These are phyloP conservation scores for Smittia aterrima DNA, from an alignment of 2,888 invertebrate species.

Conservation along the genomic window DNA sequence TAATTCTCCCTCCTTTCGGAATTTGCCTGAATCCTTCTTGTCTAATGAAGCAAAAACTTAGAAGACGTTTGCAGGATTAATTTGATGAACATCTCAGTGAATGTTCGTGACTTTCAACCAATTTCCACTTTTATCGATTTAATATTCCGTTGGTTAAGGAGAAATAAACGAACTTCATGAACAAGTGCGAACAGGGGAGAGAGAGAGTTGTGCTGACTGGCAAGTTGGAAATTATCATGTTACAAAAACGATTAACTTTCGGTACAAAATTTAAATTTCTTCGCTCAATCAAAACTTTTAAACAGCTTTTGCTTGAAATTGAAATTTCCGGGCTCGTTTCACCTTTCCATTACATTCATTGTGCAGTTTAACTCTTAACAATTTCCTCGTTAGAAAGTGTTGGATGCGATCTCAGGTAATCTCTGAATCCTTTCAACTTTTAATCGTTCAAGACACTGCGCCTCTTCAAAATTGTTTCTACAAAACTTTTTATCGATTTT, in stretches of 20 bases:
- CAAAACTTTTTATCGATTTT: neutral
- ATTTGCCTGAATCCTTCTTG: neutral
- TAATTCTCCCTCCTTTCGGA: slow-evolving; percentile 33
- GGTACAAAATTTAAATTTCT: neutral
- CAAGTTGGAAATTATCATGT: slow-evolving; percentile 41
- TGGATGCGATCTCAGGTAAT: too few species aligned
- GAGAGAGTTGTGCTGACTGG: slow-evolving; percentile 26
- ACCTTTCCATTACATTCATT: too few species aligned
- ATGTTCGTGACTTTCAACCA: slow-evolving; percentile 25
- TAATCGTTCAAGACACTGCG: neutral
- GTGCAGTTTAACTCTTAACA: too few species aligned
- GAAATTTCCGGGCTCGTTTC: neutral
- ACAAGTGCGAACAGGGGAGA: too few species aligned
- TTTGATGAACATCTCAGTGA: slow-evolving; percentile 29
- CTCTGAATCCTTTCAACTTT: too few species aligned
- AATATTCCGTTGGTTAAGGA: slow-evolving; percentile 29
- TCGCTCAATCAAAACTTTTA: slow-evolving; percentile 23
- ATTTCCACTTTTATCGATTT: slow-evolving; percentile 31
- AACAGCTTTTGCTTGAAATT: neutral
- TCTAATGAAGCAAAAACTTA: neutral
- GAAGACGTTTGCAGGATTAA: slow-evolving; percentile 21
- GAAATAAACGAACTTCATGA: neutral
- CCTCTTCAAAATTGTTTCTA: neutral
- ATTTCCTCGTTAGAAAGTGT: too few species aligned
- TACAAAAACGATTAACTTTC: slow-evolving; percentile 24